Evolutionary conservation across 2,797 vertebrate species (phyloP).

Genomic region (Rachycentron canadum): DNA sequence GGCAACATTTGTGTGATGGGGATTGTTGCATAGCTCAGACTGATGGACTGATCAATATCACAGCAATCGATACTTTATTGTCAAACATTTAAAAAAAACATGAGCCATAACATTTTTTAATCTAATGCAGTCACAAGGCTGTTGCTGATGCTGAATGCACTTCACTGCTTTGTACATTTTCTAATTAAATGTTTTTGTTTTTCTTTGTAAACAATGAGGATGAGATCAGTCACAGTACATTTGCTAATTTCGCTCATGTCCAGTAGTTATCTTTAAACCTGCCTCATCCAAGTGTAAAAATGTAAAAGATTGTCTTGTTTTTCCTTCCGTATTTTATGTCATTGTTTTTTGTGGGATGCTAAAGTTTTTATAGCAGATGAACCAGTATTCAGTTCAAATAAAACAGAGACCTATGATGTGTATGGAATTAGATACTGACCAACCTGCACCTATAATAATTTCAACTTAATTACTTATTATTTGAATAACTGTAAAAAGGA

Average conservation of each 20-base stretch:
- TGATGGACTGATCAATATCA: background rate
- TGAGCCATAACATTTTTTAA: background rate
- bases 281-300: background rate
- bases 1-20: background rate
- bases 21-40: conserved; percentile 15
- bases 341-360: background rate
- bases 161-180: background rate
- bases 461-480: background rate
- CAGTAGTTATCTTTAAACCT: background rate
- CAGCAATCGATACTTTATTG: conserved; percentile 6
- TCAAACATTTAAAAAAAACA: background rate
- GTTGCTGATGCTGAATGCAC: background rate
- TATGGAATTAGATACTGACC: background rate
- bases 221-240: background rate
- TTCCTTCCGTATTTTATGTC: background rate
- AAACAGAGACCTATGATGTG: background rate
- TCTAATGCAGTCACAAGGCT: background rate
- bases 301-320: background rate
- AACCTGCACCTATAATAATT: background rate
- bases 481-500: background rate
- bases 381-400: background rate
- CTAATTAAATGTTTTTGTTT: background rate
- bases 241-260: background rate
- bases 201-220: background rate
- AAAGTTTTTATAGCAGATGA: background rate